Percentiles rank a stretch among this genome's conserved stretches.
These are phyloP conservation scores for Sebastes taczanowskii DNA, from an alignment of 2,797 vertebrate species.

Conservation along the genomic window DNA sequence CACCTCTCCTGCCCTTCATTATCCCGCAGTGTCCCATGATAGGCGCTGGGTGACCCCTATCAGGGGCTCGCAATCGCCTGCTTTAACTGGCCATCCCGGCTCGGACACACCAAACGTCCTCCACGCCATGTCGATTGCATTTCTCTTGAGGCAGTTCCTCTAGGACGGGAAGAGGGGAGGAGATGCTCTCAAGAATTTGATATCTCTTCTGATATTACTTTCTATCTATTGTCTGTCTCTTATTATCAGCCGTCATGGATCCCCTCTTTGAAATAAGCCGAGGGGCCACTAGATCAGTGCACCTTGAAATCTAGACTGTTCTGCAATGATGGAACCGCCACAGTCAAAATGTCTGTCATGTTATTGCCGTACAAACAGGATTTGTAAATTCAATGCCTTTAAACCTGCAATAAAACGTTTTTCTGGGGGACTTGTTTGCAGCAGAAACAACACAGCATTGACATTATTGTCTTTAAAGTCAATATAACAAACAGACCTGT, in stretches of 20 bases:
- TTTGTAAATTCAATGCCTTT: neutral
- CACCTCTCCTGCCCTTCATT: conserved; percentile 58
- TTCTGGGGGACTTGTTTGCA: neutral
- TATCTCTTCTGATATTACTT: conserved; percentile 6
- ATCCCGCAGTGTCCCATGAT: conserved; percentile 63
- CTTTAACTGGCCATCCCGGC: neutral
- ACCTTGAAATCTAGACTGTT: neutral
- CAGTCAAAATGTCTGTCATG: too few species aligned
- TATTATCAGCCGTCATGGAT: conserved; percentile 10
- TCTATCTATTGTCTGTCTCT: neutral
- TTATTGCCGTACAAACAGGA: too few species aligned
- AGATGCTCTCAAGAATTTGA: conserved; percentile 3
- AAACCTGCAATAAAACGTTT: neutral
- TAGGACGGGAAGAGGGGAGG: neutral
- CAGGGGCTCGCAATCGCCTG: neutral
- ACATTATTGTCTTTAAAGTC: neutral
- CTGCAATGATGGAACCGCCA: too few species aligned
- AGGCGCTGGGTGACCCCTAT: conserved; percentile 29
- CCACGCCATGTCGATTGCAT: conserved; percentile 3
- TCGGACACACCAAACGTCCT: neutral
- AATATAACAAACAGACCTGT: neutral
- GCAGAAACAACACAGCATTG: neutral
- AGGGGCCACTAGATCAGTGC: neutral
- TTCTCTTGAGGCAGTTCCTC: conserved; percentile 6
- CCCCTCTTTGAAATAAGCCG: neutral